Conservation (phyloP, 2,888 invertebrate genomes). For the Petrolisthes manimaculis region DNA sequence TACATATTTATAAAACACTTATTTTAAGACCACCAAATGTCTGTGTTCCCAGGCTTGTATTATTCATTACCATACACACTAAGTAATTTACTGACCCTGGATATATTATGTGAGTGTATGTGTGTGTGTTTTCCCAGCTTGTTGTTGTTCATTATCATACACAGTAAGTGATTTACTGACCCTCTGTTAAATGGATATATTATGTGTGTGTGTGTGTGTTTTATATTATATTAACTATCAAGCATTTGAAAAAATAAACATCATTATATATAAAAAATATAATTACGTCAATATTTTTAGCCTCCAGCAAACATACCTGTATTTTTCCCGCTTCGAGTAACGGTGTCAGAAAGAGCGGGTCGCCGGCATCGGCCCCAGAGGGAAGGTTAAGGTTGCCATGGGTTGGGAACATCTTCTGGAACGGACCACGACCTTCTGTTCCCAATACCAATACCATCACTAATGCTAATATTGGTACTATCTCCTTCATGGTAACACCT, state of each 20-base stretch:
- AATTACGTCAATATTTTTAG: background rate
- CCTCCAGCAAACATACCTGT: conserved; percentile 38
- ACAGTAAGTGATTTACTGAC: too few relatives aligned
- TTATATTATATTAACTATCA: too few relatives aligned
- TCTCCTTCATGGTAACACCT: background rate
- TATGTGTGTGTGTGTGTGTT: too few relatives aligned
- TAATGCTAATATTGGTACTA: background rate
- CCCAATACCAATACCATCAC: background rate
- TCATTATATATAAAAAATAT: background rate
- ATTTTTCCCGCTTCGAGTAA: conserved; percentile 78
- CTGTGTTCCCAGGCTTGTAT: too few relatives aligned
- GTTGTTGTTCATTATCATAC: too few relatives aligned
- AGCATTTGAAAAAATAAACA: background rate
- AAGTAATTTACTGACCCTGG: too few relatives aligned
- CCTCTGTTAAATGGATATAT: too few relatives aligned
- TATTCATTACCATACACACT: too few relatives aligned
- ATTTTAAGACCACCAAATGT: too few relatives aligned
- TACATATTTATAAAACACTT: too few relatives aligned
- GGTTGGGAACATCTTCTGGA: background rate
- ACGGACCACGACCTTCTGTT: background rate
- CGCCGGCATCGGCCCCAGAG: conserved; percentile 70
- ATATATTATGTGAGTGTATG: too few relatives aligned
- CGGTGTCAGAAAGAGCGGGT: conserved; percentile 83
- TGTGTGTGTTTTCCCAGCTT: too few relatives aligned
- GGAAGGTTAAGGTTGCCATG: background rate